A percentile compares a stretch with the other conserved stretches of the same genome.
phyloP scores from a whole-genome alignment of 2,888 invertebrate species.

The Liodrosophila aerea region DNA sequence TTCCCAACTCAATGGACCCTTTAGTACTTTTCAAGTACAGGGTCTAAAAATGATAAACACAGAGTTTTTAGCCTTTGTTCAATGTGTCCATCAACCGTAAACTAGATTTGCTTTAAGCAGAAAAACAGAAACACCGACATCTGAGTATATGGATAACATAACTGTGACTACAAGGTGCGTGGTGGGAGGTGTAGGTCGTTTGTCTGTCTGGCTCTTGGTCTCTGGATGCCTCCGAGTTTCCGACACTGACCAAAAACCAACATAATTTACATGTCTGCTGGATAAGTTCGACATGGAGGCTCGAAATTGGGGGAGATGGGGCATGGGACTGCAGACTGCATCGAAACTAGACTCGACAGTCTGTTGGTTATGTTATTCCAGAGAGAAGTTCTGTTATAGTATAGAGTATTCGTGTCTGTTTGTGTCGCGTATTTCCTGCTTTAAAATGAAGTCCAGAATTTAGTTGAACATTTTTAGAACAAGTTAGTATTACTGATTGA shows the following conservation, averaged over 20 bases:
- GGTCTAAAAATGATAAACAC: too few relatives aligned
- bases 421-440: too few relatives aligned
- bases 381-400: slow-evolving; percentile 47
- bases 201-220: slow-evolving; percentile 13
- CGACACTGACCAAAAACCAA: slow-evolving; percentile 64
- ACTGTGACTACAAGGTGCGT: slow-evolving; percentile 12
- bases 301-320: not conserved
- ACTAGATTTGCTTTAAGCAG: slow-evolving; percentile 43
- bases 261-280: slow-evolving; percentile 79
- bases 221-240: slow-evolving; percentile 47
- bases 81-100: too few relatives aligned
- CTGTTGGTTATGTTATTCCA: slow-evolving; percentile 54
- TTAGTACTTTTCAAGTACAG: too few relatives aligned
- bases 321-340: not conserved
- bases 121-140: slow-evolving; percentile 14
- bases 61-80: too few relatives aligned
- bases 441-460: too few relatives aligned
- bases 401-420: too few relatives aligned
- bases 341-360: slow-evolving; percentile 33
- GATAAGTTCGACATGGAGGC: slow-evolving; percentile 57
- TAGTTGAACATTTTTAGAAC: too few relatives aligned
- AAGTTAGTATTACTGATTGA: too few relatives aligned
- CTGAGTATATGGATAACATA: slow-evolving; percentile 25
- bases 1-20: too few relatives aligned
- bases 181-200: slow-evolving; percentile 14